A percentile compares a stretch with the other conserved stretches of the same genome.
Evolutionary conservation across 53 echinoderm and acorn worm genomes (phyloP).

Genomic region (Zoroaster sp.): DNA sequence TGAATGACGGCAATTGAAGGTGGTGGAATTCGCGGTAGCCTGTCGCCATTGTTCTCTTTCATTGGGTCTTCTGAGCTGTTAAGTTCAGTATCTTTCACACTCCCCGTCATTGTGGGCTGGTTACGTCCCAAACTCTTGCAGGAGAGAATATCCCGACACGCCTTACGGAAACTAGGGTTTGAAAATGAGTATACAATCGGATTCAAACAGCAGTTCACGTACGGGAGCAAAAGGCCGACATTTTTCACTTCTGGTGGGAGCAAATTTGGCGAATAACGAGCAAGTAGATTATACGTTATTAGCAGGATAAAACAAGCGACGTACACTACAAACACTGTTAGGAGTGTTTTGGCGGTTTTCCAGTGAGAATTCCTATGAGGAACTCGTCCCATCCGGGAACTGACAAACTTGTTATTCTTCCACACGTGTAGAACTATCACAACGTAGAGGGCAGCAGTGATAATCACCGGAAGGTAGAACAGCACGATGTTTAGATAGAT

Average conservation of each 20-base stretch:
- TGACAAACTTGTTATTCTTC: slow-evolving; percentile 44
- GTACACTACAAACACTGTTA: slow-evolving; percentile 81
- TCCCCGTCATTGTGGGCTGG: background rate
- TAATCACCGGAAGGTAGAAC: slow-evolving; percentile 80
- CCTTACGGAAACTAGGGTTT: slow-evolving; percentile 67
- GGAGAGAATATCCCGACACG: slow-evolving; percentile 14
- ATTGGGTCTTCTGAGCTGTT: slow-evolving; percentile 12
- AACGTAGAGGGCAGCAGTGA: slow-evolving; percentile 78
- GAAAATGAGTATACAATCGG: slow-evolving; percentile 86
- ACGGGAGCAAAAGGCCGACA: slow-evolving; percentile 69
- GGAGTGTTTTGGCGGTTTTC: slow-evolving; percentile 83
- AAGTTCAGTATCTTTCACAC: background rate
- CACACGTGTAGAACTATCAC: slow-evolving; percentile 73
- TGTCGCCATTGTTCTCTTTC: background rate
- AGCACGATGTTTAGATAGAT: slow-evolving; percentile 88
- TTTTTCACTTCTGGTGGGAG: slow-evolving; percentile 58
- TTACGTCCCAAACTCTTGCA: background rate
- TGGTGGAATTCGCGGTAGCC: background rate
- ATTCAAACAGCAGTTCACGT: slow-evolving; percentile 86
- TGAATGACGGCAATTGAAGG: background rate
- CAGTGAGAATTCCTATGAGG: slow-evolving; percentile 62
- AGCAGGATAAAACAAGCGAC: slow-evolving; percentile 77
- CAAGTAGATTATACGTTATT: slow-evolving; percentile 76
- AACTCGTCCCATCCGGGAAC: slow-evolving; percentile 5
- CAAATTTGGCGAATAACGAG: slow-evolving; percentile 38